Conservation (phyloP, 2,113 vertebrate genomes). For the Atractosteus spatula region DNA sequence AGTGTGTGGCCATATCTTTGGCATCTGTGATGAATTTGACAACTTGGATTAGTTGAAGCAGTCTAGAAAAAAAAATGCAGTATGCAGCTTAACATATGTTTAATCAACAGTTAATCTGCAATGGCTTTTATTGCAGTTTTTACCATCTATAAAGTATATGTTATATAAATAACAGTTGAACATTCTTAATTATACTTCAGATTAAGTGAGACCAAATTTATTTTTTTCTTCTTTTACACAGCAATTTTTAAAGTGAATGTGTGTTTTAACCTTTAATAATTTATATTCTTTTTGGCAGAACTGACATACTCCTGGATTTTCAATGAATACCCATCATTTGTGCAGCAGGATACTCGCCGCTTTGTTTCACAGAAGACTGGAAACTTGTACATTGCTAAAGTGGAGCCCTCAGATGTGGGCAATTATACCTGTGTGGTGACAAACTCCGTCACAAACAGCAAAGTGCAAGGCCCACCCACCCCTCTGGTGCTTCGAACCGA, state of each 20-base stretch:
- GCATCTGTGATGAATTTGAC: not conserved
- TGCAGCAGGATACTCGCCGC: constrained; percentile 88
- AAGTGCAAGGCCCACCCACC: constrained; percentile 85
- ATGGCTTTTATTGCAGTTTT: too few relatives aligned
- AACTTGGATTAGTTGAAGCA: not conserved
- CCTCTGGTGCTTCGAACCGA: constrained; percentile 88
- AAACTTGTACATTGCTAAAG: constrained; percentile 94
- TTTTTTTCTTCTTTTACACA: too few relatives aligned
- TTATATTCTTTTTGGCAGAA: constrained; percentile 66
- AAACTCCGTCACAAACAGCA: constrained; percentile 82
- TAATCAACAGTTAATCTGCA: too few relatives aligned
- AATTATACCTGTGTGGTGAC: constrained; percentile 97
- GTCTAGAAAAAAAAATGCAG: too few relatives aligned
- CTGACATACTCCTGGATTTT: constrained; percentile 96
- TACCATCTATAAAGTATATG: too few relatives aligned
- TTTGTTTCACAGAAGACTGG: constrained; percentile 95
- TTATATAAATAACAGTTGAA: too few relatives aligned
- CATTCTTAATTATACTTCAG: too few relatives aligned
- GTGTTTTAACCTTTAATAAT: not conserved
- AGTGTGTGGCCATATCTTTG: not conserved
- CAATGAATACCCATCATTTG: constrained; percentile 87
- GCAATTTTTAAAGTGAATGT: too few relatives aligned
- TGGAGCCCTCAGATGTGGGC: constrained; percentile 87
- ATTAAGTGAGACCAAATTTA: too few relatives aligned
- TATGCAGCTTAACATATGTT: too few relatives aligned